These are phyloP conservation scores for Desoria tigrina DNA, from an alignment of 2,888 invertebrate genomes.

Conservation along the genomic window DNA sequence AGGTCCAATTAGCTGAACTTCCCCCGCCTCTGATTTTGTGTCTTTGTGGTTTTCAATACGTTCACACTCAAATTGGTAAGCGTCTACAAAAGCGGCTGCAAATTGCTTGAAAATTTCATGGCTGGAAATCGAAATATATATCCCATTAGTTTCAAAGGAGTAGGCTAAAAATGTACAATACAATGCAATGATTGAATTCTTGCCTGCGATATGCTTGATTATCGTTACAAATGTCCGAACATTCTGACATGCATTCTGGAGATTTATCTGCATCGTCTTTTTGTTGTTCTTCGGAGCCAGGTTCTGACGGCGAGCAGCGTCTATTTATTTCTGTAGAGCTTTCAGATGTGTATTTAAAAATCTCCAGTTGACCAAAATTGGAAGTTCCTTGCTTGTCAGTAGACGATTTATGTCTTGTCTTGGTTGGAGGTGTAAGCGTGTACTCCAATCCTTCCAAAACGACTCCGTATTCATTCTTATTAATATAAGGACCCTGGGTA, in stretches of 20 bases:
- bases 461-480: conserved; percentile 50
- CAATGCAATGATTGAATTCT: neutral
- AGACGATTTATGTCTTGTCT: conserved; percentile 13
- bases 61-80: conserved; percentile 12
- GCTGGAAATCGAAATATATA: conserved; percentile 25
- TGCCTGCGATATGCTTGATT: conserved; percentile 39
- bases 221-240: conserved; percentile 32
- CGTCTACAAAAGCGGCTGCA: conserved; percentile 41
- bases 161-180: neutral
- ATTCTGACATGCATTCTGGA: too few relatives aligned
- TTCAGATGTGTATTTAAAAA: too few relatives aligned
- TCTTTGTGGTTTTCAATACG: neutral
- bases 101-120: conserved; percentile 50
- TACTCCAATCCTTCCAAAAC: conserved; percentile 47
- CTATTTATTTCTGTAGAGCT: too few relatives aligned
- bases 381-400: conserved; percentile 31
- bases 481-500: conserved; percentile 43
- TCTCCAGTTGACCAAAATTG: conserved; percentile 44
- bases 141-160: neutral
- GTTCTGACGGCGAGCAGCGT: too few relatives aligned
- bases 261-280: too few relatives aligned
- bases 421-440: conserved; percentile 30
- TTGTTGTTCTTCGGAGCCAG: too few relatives aligned
- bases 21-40: neutral
- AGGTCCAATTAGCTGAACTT: conserved; percentile 48